Evolutionary conservation across 1,140 invertebrate genomes (phyloP).

Genomic region (Lucilia cuprina): DNA sequence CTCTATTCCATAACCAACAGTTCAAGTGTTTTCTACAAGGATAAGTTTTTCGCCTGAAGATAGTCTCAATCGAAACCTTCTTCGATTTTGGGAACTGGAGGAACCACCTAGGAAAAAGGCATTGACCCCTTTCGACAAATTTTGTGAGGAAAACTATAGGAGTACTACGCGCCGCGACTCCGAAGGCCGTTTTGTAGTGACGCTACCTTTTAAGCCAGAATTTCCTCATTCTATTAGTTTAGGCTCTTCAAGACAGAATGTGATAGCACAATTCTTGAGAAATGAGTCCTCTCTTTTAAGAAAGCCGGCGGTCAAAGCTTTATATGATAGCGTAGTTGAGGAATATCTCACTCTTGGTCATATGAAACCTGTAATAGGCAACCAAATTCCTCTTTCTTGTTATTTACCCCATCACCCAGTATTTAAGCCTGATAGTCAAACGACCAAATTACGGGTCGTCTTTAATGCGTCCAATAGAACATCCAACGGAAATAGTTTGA

Average conservation of each 20-base stretch:
- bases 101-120: background rate
- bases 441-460: background rate
- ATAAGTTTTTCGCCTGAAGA: background rate
- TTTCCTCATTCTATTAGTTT: background rate
- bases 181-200: background rate
- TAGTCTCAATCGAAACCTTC: background rate
- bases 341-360: background rate
- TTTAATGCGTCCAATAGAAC: background rate
- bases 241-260: background rate
- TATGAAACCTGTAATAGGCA: background rate
- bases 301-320: background rate
- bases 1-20: background rate
- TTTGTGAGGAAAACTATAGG: background rate
- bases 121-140: background rate
- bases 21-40: background rate
- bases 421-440: slow-evolving; percentile 18
- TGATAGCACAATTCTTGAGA: background rate
- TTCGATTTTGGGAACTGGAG: slow-evolving; percentile 3
- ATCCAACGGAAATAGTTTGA: background rate
- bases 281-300: background rate
- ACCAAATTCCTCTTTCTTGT: background rate
- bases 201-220: background rate
- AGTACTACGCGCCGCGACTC: background rate
- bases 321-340: background rate
- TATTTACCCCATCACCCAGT: slow-evolving; percentile 58